Conservation (phyloP, 2,113 vertebrate species). For the Pterophyllum scalare region DNA sequence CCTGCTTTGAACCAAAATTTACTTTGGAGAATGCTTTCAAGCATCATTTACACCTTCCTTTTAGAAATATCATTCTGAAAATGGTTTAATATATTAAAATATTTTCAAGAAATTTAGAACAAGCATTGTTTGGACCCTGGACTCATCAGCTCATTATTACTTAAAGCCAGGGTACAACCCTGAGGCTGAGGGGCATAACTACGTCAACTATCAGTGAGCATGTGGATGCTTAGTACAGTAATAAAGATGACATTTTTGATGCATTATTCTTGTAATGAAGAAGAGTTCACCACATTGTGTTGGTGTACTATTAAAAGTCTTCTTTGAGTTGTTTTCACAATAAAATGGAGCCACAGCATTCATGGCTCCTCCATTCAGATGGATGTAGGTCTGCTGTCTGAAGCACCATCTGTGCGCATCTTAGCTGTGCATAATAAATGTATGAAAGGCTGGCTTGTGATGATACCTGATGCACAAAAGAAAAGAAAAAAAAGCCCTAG, state of each 20-base stretch:
- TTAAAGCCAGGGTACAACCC: neutral
- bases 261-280: constrained; percentile 9
- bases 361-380: constrained; percentile 39
- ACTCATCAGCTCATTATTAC: neutral
- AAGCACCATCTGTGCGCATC: constrained; percentile 53
- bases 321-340: constrained; percentile 25
- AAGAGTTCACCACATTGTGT: neutral
- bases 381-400: constrained; percentile 57
- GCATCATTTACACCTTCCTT: neutral
- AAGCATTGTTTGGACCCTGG: neutral
- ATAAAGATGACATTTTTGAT: neutral
- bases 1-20: neutral
- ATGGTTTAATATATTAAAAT: neutral
- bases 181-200: neutral
- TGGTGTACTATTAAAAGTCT: constrained; percentile 28
- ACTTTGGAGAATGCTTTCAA: neutral
- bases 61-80: neutral
- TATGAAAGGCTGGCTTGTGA: constrained; percentile 25
- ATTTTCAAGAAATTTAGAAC: neutral
- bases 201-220: neutral
- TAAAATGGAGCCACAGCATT: constrained; percentile 18
- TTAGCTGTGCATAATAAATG: constrained; percentile 32
- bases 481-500: neutral
- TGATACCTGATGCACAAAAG: constrained; percentile 32
- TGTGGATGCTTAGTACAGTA: neutral